phyloP scores from a whole-genome alignment of 2,113 vertebrate genomes.

The Pimephales promelas region DNA sequence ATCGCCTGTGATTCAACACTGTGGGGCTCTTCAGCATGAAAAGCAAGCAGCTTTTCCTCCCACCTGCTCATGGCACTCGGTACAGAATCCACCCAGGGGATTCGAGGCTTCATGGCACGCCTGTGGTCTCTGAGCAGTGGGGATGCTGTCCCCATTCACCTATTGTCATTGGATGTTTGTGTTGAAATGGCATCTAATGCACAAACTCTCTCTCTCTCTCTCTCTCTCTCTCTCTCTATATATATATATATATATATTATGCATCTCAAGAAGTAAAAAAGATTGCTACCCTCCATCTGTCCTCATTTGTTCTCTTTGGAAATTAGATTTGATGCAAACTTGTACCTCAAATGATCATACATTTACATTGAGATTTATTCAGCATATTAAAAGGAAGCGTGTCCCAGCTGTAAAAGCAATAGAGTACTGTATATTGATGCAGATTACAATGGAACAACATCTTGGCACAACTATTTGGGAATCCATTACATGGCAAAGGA shows the following conservation, averaged over 20 bases:
- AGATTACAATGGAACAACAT: slow-evolving; percentile 37
- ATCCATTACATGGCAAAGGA: slow-evolving; percentile 41
- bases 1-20: not conserved
- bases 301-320: not conserved
- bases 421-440: slow-evolving; percentile 25
- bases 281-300: not conserved
- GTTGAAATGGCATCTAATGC: not conserved
- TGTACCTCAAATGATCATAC: slow-evolving; percentile 35
- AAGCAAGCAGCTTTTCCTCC: not conserved
- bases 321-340: slow-evolving; percentile 26
- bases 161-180: not conserved
- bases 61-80: not conserved
- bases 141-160: not conserved
- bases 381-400: slow-evolving; percentile 15
- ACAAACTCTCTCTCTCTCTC: no score
- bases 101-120: slow-evolving; percentile 28
- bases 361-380: slow-evolving; percentile 27
- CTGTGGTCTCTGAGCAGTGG: slow-evolving; percentile 4
- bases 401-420: slow-evolving; percentile 27
- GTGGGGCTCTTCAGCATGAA: not conserved
- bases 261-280: not conserved
- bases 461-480: slow-evolving; percentile 35
- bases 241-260: no score
- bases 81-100: slow-evolving; percentile 35
- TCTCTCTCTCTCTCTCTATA: no score